Conservation (phyloP, 2,797 vertebrate species). For the Heteromormyrus szaboi region DNA sequence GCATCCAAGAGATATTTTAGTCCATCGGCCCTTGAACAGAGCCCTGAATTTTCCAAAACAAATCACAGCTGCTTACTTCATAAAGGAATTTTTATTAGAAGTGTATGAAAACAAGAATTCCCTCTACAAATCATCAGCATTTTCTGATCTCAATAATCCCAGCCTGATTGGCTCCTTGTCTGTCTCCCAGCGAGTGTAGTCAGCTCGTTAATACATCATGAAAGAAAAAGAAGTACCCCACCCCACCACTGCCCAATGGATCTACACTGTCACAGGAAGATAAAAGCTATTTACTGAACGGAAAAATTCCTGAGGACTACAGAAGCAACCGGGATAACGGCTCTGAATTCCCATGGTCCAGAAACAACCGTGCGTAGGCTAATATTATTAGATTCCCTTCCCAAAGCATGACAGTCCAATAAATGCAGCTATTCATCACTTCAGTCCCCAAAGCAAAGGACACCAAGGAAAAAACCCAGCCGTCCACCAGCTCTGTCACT, state of each 20-base stretch:
- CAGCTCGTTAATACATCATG: neutral
- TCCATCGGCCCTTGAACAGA: neutral
- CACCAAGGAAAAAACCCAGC: neutral
- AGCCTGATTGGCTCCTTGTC: neutral
- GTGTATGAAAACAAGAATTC: neutral
- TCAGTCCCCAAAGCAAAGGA: neutral
- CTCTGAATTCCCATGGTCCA: neutral
- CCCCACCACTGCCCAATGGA: neutral
- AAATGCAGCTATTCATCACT: neutral
- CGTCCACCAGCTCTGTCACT: neutral
- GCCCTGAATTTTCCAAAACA: neutral
- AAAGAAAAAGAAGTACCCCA: neutral
- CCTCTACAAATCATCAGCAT: neutral
- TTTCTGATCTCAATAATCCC: neutral
- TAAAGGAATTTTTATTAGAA: neutral
- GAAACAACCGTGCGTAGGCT: neutral
- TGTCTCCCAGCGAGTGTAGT: neutral
- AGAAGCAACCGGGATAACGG: neutral
- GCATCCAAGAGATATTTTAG: neutral
- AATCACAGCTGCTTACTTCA: slow-evolving; percentile 5
- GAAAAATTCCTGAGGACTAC: neutral
- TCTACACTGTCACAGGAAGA: neutral
- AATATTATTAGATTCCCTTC: slow-evolving; percentile 5
- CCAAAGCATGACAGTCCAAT: neutral
- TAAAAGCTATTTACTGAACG: neutral